A percentile compares a stretch with the other conserved stretches of the same genome.
phyloP scores from a whole-genome alignment of 92 coral and sea anemone genomes.

The Parazoanthus swiftii region DNA sequence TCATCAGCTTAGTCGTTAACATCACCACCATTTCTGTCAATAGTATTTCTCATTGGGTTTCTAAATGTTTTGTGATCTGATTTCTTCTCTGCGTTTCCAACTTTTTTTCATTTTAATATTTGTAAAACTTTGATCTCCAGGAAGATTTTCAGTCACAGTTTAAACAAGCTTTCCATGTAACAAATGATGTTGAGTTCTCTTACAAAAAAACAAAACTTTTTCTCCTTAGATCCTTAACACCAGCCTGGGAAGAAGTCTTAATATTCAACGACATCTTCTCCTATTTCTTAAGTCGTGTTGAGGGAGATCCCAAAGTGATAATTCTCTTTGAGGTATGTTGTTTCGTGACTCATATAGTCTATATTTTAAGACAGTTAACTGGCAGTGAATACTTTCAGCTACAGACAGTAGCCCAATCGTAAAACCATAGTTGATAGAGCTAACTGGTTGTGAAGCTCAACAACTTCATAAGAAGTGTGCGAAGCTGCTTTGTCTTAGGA shows the following conservation, averaged over 20 bases:
- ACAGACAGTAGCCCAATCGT: not conserved
- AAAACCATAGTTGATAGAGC: not conserved
- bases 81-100: not conserved
- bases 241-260: conserved; percentile 95
- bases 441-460: no score
- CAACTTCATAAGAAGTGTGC: no score
- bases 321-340: conserved; percentile 89
- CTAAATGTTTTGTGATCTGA: not conserved
- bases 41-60: no score
- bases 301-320: conserved; percentile 88
- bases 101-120: not conserved
- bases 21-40: no score
- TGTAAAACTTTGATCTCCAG: not conserved
- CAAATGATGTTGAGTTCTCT: not conserved
- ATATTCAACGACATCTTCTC: conserved; percentile 90
- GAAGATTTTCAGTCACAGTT: not conserved
- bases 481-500: no score
- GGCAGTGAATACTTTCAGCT: not conserved
- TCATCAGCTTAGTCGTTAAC: no score
- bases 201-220: not conserved
- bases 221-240: conserved; percentile 72
- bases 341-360: not conserved
- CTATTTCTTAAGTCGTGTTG: conserved; percentile 76
- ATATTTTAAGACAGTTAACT: not conserved
- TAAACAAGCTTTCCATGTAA: no score